These are phyloP conservation scores for Oithona nana DNA, from an alignment of 2,888 invertebrate species.

Conservation along the genomic window DNA sequence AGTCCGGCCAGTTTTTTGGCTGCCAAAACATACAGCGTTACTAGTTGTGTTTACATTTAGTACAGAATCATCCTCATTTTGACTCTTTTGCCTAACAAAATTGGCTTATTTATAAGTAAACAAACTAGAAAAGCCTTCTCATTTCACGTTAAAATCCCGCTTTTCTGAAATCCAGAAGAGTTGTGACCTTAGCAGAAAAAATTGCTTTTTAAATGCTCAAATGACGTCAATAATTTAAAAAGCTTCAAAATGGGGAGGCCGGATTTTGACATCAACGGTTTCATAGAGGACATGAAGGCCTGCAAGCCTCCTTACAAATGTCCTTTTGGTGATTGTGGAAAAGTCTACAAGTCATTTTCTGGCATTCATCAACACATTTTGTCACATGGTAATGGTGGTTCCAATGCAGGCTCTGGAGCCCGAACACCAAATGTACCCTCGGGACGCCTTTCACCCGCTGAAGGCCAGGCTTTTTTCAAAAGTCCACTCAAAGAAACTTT, in stretches of 20 bases:
- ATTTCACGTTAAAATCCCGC: too few species aligned
- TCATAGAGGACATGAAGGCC: constrained; percentile 16
- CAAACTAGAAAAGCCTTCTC: too few species aligned
- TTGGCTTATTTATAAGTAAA: too few species aligned
- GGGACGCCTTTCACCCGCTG: neutral
- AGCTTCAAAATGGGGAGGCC: neutral
- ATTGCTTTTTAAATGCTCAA: too few species aligned
- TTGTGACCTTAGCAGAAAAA: too few species aligned
- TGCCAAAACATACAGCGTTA: too few species aligned
- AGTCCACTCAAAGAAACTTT: constrained; percentile 40
- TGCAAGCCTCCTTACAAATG: constrained; percentile 31
- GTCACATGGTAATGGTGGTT: constrained; percentile 41
- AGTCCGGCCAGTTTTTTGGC: too few species aligned
- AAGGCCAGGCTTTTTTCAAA: constrained; percentile 22
- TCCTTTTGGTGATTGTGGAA: constrained; percentile 62
- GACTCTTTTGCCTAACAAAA: too few species aligned
- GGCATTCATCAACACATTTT: constrained; percentile 71
- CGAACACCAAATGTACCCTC: neutral
- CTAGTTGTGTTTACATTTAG: too few species aligned
- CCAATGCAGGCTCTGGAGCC: constrained; percentile 15
- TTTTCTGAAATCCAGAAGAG: too few species aligned
- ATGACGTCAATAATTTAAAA: neutral
- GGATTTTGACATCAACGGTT: constrained; percentile 11
- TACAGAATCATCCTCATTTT: too few species aligned
- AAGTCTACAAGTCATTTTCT: constrained; percentile 64